These are phyloP conservation scores for Leptobrachium leishanense DNA, from an alignment of 2,113 vertebrate species.

Conservation along the genomic window DNA sequence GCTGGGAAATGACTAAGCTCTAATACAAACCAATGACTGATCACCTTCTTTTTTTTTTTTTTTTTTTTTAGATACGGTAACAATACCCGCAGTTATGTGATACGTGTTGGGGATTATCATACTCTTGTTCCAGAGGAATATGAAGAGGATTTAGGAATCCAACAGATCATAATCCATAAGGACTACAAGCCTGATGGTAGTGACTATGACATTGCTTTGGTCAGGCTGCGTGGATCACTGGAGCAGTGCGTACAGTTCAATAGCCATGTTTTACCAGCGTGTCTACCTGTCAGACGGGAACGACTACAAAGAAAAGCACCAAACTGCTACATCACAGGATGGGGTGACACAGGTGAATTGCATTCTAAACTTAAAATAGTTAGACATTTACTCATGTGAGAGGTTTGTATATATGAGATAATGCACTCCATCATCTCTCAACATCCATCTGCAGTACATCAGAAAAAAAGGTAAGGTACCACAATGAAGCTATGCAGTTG, in stretches of 20 bases:
- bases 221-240: slow-evolving; percentile 75
- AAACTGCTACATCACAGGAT: slow-evolving; percentile 91
- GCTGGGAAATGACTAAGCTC: no score
- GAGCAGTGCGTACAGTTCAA: slow-evolving; percentile 76
- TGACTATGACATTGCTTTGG: slow-evolving; percentile 89
- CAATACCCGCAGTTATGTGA: slow-evolving; percentile 79
- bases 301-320: slow-evolving; percentile 79
- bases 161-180: slow-evolving; percentile 79
- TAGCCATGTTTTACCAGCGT: slow-evolving; percentile 83
- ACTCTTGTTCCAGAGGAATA: slow-evolving; percentile 90
- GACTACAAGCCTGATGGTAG: slow-evolving; percentile 80
- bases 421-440: no score
- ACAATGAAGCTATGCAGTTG: no score
- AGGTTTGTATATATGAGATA: no score
- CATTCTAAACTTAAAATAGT: no score
- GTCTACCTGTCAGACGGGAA: slow-evolving; percentile 81
- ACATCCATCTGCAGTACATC: no score
- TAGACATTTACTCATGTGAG: no score
- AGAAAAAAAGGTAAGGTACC: no score
- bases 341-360: slow-evolving; percentile 93
- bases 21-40: no score
- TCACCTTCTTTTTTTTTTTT: not conserved
- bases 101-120: slow-evolving; percentile 92
- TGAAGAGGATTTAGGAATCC: slow-evolving; percentile 84
- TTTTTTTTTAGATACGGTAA: slow-evolving; percentile 85